These are phyloP conservation scores for Hassar affinis DNA, from an alignment of 2,113 vertebrate genomes.

Conservation along the genomic window DNA sequence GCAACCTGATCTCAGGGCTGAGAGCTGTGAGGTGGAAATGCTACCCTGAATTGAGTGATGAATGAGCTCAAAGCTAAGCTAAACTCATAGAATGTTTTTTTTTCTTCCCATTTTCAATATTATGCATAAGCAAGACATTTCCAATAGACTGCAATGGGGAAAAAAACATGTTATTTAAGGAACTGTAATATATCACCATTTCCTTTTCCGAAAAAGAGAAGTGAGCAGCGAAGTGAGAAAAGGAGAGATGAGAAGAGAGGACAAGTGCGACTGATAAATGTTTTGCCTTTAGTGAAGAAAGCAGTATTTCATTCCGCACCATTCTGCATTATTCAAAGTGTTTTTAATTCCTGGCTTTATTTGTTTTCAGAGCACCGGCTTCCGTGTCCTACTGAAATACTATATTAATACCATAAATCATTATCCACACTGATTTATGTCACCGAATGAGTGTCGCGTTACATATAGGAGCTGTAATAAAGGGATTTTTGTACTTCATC, in stretches of 20 bases:
- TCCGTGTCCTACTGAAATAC: neutral
- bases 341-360: neutral
- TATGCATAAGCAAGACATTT: neutral
- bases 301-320: neutral
- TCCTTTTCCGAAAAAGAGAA: neutral
- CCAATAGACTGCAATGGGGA: neutral
- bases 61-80: neutral
- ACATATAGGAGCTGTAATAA: neutral
- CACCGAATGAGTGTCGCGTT: conserved; percentile 23
- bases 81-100: neutral
- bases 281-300: neutral
- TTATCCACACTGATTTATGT: neutral
- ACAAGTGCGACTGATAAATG: neutral
- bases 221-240: neutral
- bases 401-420: conserved; percentile 14
- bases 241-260: neutral
- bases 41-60: neutral
- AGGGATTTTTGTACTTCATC: neutral
- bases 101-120: neutral
- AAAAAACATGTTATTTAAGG: neutral
- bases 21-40: neutral
- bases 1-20: neutral
- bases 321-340: neutral
- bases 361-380: neutral
- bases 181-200: neutral